Evolutionary conservation across 2,888 invertebrate genomes (phyloP).

Genomic region (Erynnis tages): DNA sequence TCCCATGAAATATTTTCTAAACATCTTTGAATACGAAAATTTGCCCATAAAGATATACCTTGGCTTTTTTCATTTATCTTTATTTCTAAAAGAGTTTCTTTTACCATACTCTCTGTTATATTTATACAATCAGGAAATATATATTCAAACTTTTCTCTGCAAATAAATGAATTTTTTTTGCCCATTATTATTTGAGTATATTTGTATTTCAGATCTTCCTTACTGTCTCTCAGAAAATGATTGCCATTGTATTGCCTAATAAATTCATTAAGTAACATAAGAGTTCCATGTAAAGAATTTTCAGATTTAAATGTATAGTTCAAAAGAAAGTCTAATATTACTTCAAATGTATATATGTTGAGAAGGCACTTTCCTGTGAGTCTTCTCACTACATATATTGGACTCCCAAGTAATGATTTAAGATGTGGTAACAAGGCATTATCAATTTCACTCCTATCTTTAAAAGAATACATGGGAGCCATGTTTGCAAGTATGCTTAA

Average conservation of each 20-base stretch:
- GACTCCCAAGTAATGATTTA: conserved; percentile 58
- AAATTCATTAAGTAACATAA: conserved; percentile 48
- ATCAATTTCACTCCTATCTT: conserved; percentile 38
- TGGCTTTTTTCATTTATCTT: conserved; percentile 40
- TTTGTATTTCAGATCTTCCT: conserved; percentile 37
- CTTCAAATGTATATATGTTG: conserved; percentile 55
- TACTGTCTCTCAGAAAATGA: not conserved
- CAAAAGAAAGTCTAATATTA: conserved; percentile 41
- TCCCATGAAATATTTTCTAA: conserved; percentile 45
- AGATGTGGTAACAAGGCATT: conserved; percentile 49
- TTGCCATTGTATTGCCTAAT: conserved; percentile 5
- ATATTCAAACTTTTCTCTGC: conserved; percentile 50
- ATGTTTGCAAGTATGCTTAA: conserved; percentile 66
- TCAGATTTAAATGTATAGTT: conserved; percentile 43
- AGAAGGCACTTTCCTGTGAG: conserved; percentile 66
- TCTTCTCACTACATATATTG: conserved; percentile 67
- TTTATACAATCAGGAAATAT: conserved; percentile 31
- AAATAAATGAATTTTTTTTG: conserved; percentile 52
- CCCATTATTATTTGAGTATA: conserved; percentile 37
- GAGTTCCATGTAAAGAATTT: conserved; percentile 63
- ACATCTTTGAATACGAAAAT: conserved; percentile 46
- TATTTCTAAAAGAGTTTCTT: conserved; percentile 44
- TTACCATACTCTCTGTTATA: conserved; percentile 34
- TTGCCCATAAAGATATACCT: conserved; percentile 56
- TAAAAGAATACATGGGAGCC: conserved; percentile 65